phyloP scores from a whole-genome alignment of 2,113 vertebrate genomes.

The Antechinus flavipes region DNA sequence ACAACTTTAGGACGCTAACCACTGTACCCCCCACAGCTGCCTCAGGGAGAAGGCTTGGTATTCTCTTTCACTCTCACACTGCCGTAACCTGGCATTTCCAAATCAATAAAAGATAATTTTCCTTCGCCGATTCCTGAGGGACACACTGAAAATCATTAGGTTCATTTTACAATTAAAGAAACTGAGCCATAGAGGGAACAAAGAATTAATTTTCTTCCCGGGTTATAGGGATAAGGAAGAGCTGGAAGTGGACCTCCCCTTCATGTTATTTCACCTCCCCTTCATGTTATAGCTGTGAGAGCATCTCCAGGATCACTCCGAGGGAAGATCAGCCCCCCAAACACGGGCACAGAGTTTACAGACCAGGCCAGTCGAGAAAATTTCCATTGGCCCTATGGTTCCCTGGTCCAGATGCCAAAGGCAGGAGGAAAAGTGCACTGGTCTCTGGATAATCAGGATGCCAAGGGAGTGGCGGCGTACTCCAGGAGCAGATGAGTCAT shows the following conservation, averaged over 20 bases:
- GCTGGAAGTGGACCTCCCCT: constrained; percentile 13
- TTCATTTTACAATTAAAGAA: constrained; percentile 58
- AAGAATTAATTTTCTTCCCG: constrained; percentile 57
- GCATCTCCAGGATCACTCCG: background rate
- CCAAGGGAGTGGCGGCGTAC: constrained; percentile 54
- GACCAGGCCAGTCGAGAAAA: constrained; percentile 40
- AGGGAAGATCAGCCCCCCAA: background rate
- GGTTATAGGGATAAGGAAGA: constrained; percentile 51
- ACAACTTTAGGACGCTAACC: background rate
- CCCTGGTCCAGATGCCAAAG: constrained; percentile 57
- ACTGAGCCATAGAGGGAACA: constrained; percentile 43
- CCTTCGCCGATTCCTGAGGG: constrained; percentile 61
- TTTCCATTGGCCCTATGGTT: constrained; percentile 62
- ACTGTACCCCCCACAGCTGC: background rate
- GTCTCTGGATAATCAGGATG: constrained; percentile 70
- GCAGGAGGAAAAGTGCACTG: constrained; percentile 60
- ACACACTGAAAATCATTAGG: constrained; percentile 63
- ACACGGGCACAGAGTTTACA: constrained; percentile 43
- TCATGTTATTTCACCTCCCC: background rate
- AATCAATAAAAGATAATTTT: constrained; percentile 68
- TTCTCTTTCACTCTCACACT: background rate
- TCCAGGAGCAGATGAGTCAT: constrained; percentile 72
- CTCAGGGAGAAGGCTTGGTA: background rate
- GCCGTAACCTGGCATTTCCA: constrained; percentile 50
- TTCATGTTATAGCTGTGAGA: constrained; percentile 5